These are phyloP conservation scores for Caenorhabditis remanei DNA, from an alignment of 1,140 invertebrate genomes.

Conservation along the genomic window DNA sequence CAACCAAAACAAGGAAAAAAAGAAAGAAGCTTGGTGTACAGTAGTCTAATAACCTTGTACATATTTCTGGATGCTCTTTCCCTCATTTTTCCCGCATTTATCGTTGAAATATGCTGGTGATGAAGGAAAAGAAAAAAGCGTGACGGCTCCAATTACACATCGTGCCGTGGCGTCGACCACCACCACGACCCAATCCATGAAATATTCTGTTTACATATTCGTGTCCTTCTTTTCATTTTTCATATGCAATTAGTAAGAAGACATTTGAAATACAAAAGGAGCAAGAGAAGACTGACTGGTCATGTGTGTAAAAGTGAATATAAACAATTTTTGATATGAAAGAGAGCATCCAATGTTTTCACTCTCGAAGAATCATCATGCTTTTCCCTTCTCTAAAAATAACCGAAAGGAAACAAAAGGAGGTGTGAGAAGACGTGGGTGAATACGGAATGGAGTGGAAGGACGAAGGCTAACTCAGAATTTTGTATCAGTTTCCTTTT, in stretches of 20 bases:
- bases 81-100: slow-evolving; percentile 16
- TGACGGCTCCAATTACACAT: slow-evolving; percentile 51
- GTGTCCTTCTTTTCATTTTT: slow-evolving; percentile 22
- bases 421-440: slow-evolving; percentile 38
- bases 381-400: slow-evolving; percentile 14
- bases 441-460: slow-evolving; percentile 15
- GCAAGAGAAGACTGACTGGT: not conserved
- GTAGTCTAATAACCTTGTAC: not conserved
- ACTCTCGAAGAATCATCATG: not conserved
- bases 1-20: not conserved
- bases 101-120: slow-evolving; percentile 17
- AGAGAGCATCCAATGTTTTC: not conserved
- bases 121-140: not conserved
- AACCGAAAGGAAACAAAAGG: slow-evolving; percentile 1
- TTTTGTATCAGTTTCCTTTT: slow-evolving; percentile 13
- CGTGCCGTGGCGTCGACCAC: slow-evolving; percentile 1
- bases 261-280: slow-evolving; percentile 1
- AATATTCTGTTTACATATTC: slow-evolving; percentile 52
- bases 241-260: slow-evolving; percentile 42
- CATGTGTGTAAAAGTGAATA: not conserved
- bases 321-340: slow-evolving; percentile 41
- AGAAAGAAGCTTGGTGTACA: not conserved
- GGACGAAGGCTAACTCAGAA: not conserved
- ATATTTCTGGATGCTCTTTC: not conserved
- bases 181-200: slow-evolving; percentile 17